Percentiles rank a stretch among this genome's conserved stretches.
phyloP scores from a whole-genome alignment of 2,113 vertebrate genomes.

The Mola mola region DNA sequence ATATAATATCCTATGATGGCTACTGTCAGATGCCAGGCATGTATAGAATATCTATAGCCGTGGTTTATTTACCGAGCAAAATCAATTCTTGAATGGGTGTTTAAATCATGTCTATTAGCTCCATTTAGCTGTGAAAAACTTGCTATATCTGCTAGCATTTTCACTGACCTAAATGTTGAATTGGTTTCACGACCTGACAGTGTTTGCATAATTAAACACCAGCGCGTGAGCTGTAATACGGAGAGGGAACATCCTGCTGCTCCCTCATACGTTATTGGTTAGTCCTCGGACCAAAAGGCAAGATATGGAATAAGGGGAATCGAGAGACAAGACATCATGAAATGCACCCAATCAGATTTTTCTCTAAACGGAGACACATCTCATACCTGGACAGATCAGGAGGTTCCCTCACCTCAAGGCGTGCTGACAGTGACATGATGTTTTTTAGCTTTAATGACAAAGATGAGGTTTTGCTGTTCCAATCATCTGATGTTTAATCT shows the following conservation, averaged over 20 bases:
- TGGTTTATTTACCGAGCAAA: slow-evolving; percentile 59
- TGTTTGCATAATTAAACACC: slow-evolving; percentile 29
- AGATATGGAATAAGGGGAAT: neutral
- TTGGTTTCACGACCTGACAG: slow-evolving; percentile 14
- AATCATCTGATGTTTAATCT: slow-evolving; percentile 64
- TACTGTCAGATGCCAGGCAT: slow-evolving; percentile 17
- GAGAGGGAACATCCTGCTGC: neutral
- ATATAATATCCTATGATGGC: slow-evolving; percentile 32
- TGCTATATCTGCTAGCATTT: slow-evolving; percentile 4
- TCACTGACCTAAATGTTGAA: slow-evolving; percentile 24
- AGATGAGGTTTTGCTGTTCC: slow-evolving; percentile 59
- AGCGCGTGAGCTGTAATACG: neutral
- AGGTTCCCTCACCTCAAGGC: slow-evolving; percentile 11
- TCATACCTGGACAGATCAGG: slow-evolving; percentile 12
- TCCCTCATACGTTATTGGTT: slow-evolving; percentile 26
- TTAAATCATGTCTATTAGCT: slow-evolving; percentile 41
- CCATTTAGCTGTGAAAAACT: slow-evolving; percentile 27
- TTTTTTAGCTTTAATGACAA: slow-evolving; percentile 41
- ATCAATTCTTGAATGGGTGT: slow-evolving; percentile 56
- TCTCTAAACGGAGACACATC: slow-evolving; percentile 2
- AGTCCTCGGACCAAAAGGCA: no score
- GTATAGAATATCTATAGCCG: slow-evolving; percentile 36
- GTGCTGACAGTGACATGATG: slow-evolving; percentile 2
- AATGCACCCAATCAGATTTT: slow-evolving; percentile 5
- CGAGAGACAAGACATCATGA: neutral